Conservation (phyloP, 2,113 vertebrate genomes). For the Condylura cristata region DNA sequence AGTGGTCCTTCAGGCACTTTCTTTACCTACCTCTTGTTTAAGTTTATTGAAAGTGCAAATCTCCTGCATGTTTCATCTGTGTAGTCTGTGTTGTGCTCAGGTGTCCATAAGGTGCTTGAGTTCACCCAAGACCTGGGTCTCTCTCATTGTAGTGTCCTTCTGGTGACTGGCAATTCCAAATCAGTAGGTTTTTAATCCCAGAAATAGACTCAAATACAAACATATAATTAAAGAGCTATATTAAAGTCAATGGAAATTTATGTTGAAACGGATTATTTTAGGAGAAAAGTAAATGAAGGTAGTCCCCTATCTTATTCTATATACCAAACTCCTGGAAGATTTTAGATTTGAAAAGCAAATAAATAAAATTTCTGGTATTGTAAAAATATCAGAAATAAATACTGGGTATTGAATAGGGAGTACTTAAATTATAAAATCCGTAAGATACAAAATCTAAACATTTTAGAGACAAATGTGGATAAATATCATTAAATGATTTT, state of each 20-base stretch:
- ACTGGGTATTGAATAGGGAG: background rate
- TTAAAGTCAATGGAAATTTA: background rate
- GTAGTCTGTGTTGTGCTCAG: too few species aligned
- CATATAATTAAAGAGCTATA: background rate
- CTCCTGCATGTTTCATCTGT: too few species aligned
- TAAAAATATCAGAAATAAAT: background rate
- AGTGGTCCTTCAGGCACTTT: too few species aligned
- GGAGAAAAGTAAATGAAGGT: background rate
- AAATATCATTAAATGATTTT: background rate
- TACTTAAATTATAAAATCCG: background rate
- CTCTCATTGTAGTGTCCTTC: too few species aligned
- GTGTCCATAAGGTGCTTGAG: too few species aligned
- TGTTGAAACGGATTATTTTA: background rate
- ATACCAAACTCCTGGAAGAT: background rate
- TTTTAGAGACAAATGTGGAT: background rate
- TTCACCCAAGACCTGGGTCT: too few species aligned
- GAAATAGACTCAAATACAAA: background rate
- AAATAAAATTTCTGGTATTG: constrained; percentile 20
- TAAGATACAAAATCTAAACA: constrained; percentile 8
- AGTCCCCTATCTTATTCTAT: background rate
- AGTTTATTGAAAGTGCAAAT: too few species aligned
- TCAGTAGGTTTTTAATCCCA: background rate
- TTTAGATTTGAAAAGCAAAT: background rate
- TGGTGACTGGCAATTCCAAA: too few species aligned
- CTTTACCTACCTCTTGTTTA: too few species aligned